phyloP scores from a whole-genome alignment of 2,888 invertebrate genomes.

The Microplitis deprimator region DNA sequence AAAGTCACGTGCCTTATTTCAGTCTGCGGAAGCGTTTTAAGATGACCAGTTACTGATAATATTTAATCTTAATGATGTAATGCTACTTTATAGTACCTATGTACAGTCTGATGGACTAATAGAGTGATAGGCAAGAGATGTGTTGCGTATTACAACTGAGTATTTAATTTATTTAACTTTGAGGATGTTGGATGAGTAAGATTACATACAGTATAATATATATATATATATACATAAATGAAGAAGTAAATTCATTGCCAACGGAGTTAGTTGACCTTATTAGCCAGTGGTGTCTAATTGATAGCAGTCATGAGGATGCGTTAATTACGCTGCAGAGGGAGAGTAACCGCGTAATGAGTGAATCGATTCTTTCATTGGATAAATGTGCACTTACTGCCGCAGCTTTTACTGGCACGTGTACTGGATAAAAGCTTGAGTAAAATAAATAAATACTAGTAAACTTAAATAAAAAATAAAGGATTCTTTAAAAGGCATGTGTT shows the following conservation, averaged over 20 bases:
- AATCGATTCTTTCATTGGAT: slow-evolving; percentile 54
- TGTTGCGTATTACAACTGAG: background rate
- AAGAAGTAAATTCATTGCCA: slow-evolving; percentile 19
- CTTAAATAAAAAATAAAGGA: slow-evolving; percentile 15
- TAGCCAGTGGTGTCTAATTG: slow-evolving; percentile 51
- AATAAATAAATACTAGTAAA: slow-evolving; percentile 20
- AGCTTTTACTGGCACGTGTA: slow-evolving; percentile 40
- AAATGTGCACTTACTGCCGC: slow-evolving; percentile 41
- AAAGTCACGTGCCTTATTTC: background rate
- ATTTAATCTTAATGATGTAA: slow-evolving; percentile 23
- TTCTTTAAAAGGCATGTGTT: background rate
- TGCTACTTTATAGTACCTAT: background rate
- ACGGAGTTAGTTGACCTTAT: slow-evolving; percentile 52
- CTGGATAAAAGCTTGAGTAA: slow-evolving; percentile 11
- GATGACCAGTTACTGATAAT: slow-evolving; percentile 21
- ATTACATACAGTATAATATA: background rate
- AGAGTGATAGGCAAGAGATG: slow-evolving; percentile 13
- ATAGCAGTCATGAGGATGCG: slow-evolving; percentile 44
- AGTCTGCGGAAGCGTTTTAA: background rate
- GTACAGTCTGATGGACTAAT: slow-evolving; percentile 6
- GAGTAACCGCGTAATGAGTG: slow-evolving; percentile 41
- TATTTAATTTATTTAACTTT: background rate
- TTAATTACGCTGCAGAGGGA: slow-evolving; percentile 46
- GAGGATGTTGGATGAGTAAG: background rate
- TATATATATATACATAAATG: background rate